Base-by-base conservation (phyloP, 2,113 vertebrate genomes). In the Leptodactylus fuscus region DNA sequence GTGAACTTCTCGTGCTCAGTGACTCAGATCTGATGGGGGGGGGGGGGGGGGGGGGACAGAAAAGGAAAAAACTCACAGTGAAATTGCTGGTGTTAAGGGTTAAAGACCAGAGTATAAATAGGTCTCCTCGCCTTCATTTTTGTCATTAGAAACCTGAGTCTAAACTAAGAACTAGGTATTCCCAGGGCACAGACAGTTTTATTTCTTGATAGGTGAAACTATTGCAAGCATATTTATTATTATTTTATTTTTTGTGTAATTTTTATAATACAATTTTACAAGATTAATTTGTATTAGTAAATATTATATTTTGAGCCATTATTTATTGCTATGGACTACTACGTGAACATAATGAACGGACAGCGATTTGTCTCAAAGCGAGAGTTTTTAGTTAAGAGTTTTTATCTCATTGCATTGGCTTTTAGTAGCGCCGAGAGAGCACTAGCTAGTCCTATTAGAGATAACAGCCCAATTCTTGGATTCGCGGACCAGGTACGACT, bases 41-140 rank as follows among this genome's bases (percentile, higher is more conserved):
- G 70, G 71, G 70, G 55, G 5, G 9, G 9, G 3, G n/a, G n/a
- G n/a, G n/a, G n/a, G n/a, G n/a, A n/a, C n/a, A n/a, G 20, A 82
- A 82, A 48, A 69, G 49, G 74, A 84, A 29, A 62, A 29, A 76
- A n/a, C 73, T 84, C 82, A 84, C 55, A 32, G 51, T 74, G n/a
- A 84, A 84, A 77, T 62, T 62, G 62, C 38, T 78, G 24, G 60
- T 78, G 46, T 41, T 46, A 78, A 53, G 83, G 83, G 83, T 78
- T 85, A 85, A 85, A 85, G 83, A 85, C 73, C 83, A 85, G 58
- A 85, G 83, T 85, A 85, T 85, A 85, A 85, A 85, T 78, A 65
- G 29, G 73, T 77, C 60, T 78, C 60, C 74, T 78, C 60, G 69
- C n/a, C 60, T 78, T 78, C 62, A 78, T 78, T 85, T 76, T 85